Evolutionary conservation across 1,140 invertebrate genomes (phyloP).

Genomic region (Bombus confusus): DNA sequence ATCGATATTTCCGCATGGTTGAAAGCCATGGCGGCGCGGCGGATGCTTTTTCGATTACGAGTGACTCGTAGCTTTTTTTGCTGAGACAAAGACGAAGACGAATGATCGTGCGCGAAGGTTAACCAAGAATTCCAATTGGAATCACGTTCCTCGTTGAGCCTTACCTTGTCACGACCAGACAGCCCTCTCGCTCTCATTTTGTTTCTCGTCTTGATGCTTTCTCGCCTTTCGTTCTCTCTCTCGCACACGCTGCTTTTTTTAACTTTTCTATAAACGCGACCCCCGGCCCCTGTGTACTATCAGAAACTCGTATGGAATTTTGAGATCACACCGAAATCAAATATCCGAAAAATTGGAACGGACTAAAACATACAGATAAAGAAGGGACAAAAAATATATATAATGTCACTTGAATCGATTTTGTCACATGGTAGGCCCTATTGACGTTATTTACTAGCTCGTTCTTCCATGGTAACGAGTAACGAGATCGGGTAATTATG

Average conservation of each 20-base stretch:
- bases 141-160: constrained; percentile 54
- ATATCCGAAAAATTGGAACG: constrained; percentile 28
- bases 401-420: constrained; percentile 74
- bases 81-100: constrained; percentile 55
- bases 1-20: constrained; percentile 21
- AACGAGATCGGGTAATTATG: neutral
- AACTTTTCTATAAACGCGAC: neutral
- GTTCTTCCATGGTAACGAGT: constrained; percentile 66
- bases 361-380: constrained; percentile 66
- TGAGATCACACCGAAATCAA: constrained; percentile 51
- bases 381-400: constrained; percentile 47
- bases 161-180: constrained; percentile 62
- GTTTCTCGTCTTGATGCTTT: neutral
- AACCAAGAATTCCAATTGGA: constrained; percentile 60
- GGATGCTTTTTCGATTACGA: constrained; percentile 46
- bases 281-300: neutral
- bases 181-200: neutral
- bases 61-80: constrained; percentile 50
- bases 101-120: constrained; percentile 58
- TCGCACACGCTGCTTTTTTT: neutral
- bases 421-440: constrained; percentile 72
- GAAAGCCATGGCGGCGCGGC: neutral
- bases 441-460: constrained; percentile 67
- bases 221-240: too few species aligned
- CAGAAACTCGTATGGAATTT: constrained; percentile 53